Evolutionary conservation across 1,140 invertebrate genomes (phyloP), one percentile per base, ranked within the genome.

Genomic region (Mylabris phalerata): DNA sequence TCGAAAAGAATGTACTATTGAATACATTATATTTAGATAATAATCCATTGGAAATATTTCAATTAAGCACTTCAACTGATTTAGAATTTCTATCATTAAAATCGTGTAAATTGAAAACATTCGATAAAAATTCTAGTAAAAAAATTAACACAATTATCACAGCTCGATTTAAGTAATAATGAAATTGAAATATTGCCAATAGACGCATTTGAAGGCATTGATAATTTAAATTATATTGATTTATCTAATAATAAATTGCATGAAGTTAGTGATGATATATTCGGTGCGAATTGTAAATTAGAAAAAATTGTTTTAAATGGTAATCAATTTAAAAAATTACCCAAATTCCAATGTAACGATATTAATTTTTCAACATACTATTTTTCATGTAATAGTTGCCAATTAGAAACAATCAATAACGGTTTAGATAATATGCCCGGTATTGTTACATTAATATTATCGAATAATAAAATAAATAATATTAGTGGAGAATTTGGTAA

Each of bases 401-500:
- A 56, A 7, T 50, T 73, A 5, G 61, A 48, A 19, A 57, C 11
- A 1, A 32, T 43, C 3, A 44, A 67, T 32, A 50, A 66, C 9
- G 56, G 57, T 5, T 66, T 73, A 45, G 49, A 51, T 6, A 45
- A 59, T 25, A 65, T 71, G 19, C 32, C 32, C 6, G 60, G 60
- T 24, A 41, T 72, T n/a, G 55, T 55, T 50, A 61, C 63, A 9
- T 51, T 72, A 13, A 62, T 65, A 46, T 51, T 71, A 24, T 69
- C 69, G 11, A 57, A 65, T 25, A 71, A 71, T 48, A 57, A 65
- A 45, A 57, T 70, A 25, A 55, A 55, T 6, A 13, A 56, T 7
- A 50, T 79, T 7, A 72, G 73, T 1, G 68, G 69, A 40, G 69
- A 84, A 40, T 75, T 84, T 66, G 69, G 77, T 10, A 63, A 51